Percentiles rank a stretch among this genome's conserved stretches.
Conservation (phyloP, 2,888 invertebrate genomes). For the Pogonocherus hispidulus region DNA sequence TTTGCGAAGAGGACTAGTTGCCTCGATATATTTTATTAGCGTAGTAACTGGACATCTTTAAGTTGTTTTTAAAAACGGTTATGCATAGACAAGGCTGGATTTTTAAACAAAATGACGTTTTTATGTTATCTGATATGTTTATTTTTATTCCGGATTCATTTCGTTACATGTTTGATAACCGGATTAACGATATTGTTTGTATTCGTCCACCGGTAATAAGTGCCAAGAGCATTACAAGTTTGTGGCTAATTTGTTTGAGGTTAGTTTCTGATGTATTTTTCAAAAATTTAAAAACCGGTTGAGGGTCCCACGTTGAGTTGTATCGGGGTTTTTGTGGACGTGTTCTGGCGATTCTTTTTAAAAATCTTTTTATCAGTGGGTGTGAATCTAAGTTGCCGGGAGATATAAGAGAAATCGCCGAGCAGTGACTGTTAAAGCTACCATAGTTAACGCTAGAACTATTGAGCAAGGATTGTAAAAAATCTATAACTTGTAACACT, state of each 20-base stretch:
- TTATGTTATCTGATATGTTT: neutral
- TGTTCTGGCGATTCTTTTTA: neutral
- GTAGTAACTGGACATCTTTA: neutral
- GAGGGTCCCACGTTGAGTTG: neutral
- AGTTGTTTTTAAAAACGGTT: neutral
- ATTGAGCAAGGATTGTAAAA: neutral
- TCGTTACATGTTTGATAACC: neutral
- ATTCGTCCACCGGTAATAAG: neutral
- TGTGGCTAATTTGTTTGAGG: too few species aligned
- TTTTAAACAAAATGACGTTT: neutral
- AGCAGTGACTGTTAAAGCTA: neutral
- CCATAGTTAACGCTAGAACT: neutral
- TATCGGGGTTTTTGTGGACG: neutral
- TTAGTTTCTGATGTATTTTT: too few species aligned
- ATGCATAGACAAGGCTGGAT: neutral
- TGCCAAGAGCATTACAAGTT: neutral
- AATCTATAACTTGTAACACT: neutral
- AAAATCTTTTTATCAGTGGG: neutral
- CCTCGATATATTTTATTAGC: neutral
- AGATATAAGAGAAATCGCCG: neutral
- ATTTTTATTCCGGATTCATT: neutral
- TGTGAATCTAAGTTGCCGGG: neutral
- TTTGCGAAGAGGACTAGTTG: neutral
- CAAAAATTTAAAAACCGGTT: neutral
- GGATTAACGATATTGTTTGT: neutral